These are phyloP conservation scores for Enteromius treurensis DNA, from an alignment of 2,797 vertebrate species.

Conservation along the genomic window DNA sequence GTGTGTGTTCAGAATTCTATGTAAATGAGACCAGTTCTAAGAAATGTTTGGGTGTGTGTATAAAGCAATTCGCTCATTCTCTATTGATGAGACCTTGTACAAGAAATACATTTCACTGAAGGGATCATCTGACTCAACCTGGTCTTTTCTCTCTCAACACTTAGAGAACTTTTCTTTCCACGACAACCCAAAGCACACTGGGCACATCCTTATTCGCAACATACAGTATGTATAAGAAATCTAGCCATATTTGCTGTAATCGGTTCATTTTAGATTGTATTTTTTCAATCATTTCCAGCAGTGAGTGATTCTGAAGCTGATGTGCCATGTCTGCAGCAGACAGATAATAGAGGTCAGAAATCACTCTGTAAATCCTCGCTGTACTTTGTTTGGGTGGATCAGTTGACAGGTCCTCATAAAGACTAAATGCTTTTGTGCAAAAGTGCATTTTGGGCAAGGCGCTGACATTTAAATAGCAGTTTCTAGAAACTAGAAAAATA, in stretches of 20 bases:
- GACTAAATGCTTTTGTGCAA: neutral
- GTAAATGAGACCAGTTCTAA: too few species aligned
- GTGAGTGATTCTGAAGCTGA: neutral
- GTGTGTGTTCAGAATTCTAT: too few species aligned
- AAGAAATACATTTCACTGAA: too few species aligned
- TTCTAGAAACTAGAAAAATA: neutral
- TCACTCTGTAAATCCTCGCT: neutral
- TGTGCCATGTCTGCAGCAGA: neutral
- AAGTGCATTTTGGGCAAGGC: neutral
- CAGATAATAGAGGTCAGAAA: neutral
- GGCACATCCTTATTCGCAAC: neutral
- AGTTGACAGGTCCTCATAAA: neutral
- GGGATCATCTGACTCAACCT: too few species aligned
- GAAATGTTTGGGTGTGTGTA: too few species aligned
- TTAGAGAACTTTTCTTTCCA: too few species aligned
- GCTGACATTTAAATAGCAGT: neutral
- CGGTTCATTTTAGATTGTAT: neutral
- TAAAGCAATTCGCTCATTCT: too few species aligned
- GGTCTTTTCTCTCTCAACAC: too few species aligned
- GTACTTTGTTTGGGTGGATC: neutral
- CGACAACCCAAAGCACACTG: neutral
- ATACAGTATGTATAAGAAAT: neutral
- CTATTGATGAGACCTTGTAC: too few species aligned
- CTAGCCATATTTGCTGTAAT: neutral
- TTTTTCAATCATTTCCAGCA: neutral